Base-by-base conservation (phyloP, 2,888 invertebrate species). In the Seira sanloemensis region DNA sequence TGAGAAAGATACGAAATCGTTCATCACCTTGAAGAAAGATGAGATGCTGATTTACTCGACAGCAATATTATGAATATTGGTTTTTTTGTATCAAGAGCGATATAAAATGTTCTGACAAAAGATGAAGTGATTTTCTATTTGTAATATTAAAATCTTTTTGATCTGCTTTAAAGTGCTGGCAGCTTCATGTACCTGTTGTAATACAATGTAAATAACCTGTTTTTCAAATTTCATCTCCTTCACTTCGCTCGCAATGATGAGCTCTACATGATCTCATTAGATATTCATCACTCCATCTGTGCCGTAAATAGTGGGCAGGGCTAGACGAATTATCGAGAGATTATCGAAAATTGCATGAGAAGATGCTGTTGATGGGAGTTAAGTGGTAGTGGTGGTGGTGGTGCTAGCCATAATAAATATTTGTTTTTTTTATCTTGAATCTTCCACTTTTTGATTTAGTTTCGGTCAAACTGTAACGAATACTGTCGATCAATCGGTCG, bases 61-160 rank as follows among this genome's bases (percentile, higher is more conserved):
- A 73, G 73, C 67, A 50, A 79, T 67, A 72, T 12, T 12, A 37
- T 78, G 65, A 72, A 78, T 72, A 78, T 78, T 78, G 69, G 69
- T 77, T 72, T 78, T 78, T 78, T 78, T 26, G 12, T 37, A 72
- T 72, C 78, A 72, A 46, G 67, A 65, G 12, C 37, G 12, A n/a
- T n/a, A n/a, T n/a, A n/a, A n/a, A n/a, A n/a, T n/a, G n/a, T n/a
- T 37, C 12, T 37, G 74, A 65, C 50, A 58, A 54, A 50, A 72
- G 78, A 78, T 78, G 12, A 79, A 79, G 73, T 73, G 79, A 73
- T 79, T 79, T 78, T 37, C 50, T 79, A 73, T 79, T 78, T 58
- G 67, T 66, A 79, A 37, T 37, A 37, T 37, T 37, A 37, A 37
- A 37, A 37, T 37, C n/a, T n/a, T n/a, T n/a, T 37, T 37, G 37